Evolutionary conservation across 2,113 vertebrate genomes (phyloP).

Genomic region (Aphyosemion australe): DNA sequence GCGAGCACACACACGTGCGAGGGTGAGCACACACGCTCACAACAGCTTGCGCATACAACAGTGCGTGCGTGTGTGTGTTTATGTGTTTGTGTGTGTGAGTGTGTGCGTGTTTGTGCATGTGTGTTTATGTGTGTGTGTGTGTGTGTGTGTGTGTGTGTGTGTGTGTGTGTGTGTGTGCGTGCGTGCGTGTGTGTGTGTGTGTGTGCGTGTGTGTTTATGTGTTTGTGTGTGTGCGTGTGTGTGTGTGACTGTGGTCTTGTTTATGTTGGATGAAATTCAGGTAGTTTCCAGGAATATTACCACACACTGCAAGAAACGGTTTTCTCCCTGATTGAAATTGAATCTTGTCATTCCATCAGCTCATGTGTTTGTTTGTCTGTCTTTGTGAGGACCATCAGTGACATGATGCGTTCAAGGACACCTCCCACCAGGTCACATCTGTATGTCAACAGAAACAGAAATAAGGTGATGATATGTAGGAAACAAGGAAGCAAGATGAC

Average conservation of each 20-base stretch:
- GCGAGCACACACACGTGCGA: no score
- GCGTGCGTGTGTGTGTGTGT: conserved; percentile 7
- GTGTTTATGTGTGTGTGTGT: no score
- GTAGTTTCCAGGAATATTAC: conserved; percentile 65
- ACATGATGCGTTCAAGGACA: not conserved
- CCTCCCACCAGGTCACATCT: not conserved
- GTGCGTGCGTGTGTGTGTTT: no score
- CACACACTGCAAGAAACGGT: conserved; percentile 37
- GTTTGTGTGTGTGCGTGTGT: conserved; percentile 24
- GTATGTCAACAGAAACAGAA: not conserved
- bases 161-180: no score
- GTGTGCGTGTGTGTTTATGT: conserved; percentile 33
- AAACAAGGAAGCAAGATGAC: not conserved
- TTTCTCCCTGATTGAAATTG: conserved; percentile 49
- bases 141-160: no score
- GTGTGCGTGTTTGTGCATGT: no score
- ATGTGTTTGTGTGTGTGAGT: no score
- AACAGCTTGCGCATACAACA: no score
- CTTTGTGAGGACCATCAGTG: conserved; percentile 10
- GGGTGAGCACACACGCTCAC: no score
- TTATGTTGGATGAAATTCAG: conserved; percentile 82
- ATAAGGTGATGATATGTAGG: not conserved
- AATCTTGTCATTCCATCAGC: conserved; percentile 26
- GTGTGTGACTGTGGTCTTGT: conserved; percentile 82
- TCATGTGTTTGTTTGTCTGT: conserved; percentile 2